phyloP scores from a whole-genome alignment of 2,888 invertebrate genomes.

The Drepana falcataria region DNA sequence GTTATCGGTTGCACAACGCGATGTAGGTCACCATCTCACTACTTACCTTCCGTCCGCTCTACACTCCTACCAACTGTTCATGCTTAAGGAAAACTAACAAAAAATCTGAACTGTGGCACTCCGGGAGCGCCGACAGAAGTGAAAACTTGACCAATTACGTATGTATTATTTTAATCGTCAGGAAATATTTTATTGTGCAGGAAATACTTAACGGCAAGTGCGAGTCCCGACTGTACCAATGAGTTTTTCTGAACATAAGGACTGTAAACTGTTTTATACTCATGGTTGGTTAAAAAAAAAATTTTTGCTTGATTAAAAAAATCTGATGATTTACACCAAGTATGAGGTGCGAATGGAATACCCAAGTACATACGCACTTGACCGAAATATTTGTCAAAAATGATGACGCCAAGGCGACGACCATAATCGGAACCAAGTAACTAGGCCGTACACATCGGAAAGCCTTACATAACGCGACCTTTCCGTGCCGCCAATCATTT shows the following conservation, averaged over 20 bases:
- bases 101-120: neutral
- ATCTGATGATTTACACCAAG: no score
- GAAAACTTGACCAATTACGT: no score
- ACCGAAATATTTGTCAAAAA: constrained; percentile 5
- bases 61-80: neutral
- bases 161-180: no score
- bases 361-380: constrained; percentile 4
- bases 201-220: no score
- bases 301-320: no score
- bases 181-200: no score
- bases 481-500: constrained; percentile 1
- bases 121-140: no score
- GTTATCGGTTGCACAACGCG: constrained; percentile 14
- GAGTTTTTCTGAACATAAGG: no score
- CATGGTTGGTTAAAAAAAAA: no score
- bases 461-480: constrained; percentile 24
- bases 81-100: neutral
- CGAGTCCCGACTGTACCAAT: no score
- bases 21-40: constrained; percentile 1
- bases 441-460: constrained; percentile 18
- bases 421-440: constrained; percentile 27
- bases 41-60: neutral
- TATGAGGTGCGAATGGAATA: no score
- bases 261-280: no score
- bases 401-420: constrained; percentile 1